Evolutionary conservation across 2,888 invertebrate species (phyloP), one percentile per base, ranked within the genome.

Genomic region (Synergus umbraculus): DNA sequence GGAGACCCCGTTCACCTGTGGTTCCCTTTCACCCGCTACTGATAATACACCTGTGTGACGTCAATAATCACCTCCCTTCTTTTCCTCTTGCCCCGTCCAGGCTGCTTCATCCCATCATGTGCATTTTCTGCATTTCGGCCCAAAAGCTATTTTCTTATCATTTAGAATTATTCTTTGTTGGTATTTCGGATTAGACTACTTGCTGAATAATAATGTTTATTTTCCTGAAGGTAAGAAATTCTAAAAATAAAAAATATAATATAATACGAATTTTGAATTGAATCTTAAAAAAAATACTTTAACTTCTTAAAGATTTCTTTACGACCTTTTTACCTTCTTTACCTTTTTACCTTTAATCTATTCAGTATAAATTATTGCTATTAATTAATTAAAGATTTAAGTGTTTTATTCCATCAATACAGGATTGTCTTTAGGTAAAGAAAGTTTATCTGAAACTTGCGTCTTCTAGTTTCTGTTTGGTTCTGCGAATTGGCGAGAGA

Each of bases 11-110:
- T 88, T 89, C 89, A 90, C 89, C 90, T 88, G 89, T 87, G 78
- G 37, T 44, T 76, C 82, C 82, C 83, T 82, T 76, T 83, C 79
- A 79, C 81, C 85, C 80, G 78, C 85, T 81, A 76, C 84, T 88
- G 88, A 88, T 88, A 88, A 89, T 90, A 87, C 90, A 91, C 90
- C 90, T 91, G 90, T 85, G 85, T 88, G 87, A 90, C 89, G 90
- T 89, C 86, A 87, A 85, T 87, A 86, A 89, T 88, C 84, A 87
- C 83, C 88, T 77, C 77, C 86, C 84, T 78, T 54, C 73, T 54
- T 67, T 29, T 73, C 83, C 83, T 80, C 78, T 69, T 80, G 63
- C 46, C 77, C 67, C 73, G 58, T 58, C 10, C 58, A 18, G n/a
- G 3, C 18, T 13, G 46, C 46, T 49, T 15, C 8, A 58, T 10